Evolutionary conservation across 2,113 vertebrate species (phyloP).

Genomic region (Zosterops pallidus): DNA sequence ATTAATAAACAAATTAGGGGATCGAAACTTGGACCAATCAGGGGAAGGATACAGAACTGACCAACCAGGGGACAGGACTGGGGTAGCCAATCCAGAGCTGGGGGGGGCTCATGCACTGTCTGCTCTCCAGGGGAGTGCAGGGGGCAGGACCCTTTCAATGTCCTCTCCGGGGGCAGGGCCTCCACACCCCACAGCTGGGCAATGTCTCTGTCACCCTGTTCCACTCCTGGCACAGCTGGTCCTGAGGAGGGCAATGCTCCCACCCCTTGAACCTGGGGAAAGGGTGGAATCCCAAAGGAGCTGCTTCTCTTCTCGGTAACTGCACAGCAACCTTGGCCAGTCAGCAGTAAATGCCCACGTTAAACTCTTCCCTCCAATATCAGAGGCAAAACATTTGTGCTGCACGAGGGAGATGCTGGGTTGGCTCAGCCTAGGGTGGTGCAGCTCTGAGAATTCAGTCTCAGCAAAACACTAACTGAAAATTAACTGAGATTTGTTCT

Average conservation of each 20-base stretch:
- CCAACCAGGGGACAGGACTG: no score
- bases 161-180: no score
- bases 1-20: no score
- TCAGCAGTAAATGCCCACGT: neutral
- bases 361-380: neutral
- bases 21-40: no score
- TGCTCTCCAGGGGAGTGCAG: no score
- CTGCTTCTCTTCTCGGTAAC: neutral
- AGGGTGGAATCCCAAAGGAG: neutral
- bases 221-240: neutral
- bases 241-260: rapidly evolving
- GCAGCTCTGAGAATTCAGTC: neutral
- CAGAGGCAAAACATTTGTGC: rapidly evolving
- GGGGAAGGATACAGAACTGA: no score
- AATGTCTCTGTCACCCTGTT: rapidly evolving
- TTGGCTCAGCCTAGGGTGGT: neutral
- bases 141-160: no score
- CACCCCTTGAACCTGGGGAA: neutral
- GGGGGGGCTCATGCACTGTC: no score
- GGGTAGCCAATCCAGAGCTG: no score
- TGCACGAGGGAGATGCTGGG: neutral
- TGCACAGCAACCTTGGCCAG: neutral
- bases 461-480: neutral
- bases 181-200: neutral
- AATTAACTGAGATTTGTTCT: neutral